A percentile compares a stretch with the other conserved stretches of the same genome.
These are phyloP conservation scores for Pantherophis alleghaniensis DNA, from an alignment of 2,797 vertebrate species.

Conservation along the genomic window DNA sequence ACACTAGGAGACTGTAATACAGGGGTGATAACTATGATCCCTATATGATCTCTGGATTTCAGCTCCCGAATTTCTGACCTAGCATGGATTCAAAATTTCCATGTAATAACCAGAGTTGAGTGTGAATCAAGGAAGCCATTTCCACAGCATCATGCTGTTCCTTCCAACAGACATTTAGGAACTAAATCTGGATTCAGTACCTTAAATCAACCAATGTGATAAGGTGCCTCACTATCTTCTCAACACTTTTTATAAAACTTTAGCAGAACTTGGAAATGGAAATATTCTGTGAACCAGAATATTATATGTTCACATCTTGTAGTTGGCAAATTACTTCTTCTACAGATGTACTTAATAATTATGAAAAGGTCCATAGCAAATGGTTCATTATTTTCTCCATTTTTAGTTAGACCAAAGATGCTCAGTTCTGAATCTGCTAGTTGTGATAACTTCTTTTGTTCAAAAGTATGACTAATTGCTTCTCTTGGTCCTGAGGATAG, in stretches of 20 bases:
- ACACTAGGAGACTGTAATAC: neutral
- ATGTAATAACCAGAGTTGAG: neutral
- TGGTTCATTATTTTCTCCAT: neutral
- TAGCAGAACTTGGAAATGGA: neutral
- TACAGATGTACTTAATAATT: neutral
- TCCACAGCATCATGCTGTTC: neutral
- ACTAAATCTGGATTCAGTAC: neutral
- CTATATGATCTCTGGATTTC: neutral
- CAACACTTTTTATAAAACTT: neutral
- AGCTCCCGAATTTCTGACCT: neutral
- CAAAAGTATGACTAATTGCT: neutral
- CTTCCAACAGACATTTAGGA: neutral
- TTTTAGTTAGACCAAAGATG: neutral
- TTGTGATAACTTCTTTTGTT: neutral
- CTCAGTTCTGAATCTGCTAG: neutral
- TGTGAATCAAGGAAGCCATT: neutral
- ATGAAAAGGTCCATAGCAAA: neutral
- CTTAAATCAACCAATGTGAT: neutral
- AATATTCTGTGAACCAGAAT: neutral
- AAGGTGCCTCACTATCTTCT: neutral
- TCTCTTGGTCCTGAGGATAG: neutral
- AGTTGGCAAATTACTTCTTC: neutral
- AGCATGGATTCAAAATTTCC: neutral
- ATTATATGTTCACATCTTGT: neutral
- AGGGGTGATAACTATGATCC: neutral